phyloP scores from a whole-genome alignment of 2,888 invertebrate genomes.

The Epiperipatus broadwayi region DNA sequence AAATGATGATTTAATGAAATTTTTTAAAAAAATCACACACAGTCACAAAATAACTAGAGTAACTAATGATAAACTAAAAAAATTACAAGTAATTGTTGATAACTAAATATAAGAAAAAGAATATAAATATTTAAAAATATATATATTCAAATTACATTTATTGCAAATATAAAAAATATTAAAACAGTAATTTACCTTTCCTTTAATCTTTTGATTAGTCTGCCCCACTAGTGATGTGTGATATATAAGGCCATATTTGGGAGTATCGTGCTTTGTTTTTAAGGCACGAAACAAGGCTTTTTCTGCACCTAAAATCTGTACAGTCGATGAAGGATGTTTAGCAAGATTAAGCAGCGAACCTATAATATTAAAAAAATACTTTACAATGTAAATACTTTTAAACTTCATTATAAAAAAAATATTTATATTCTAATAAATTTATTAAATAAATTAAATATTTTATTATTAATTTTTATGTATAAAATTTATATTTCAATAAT shows the following conservation, averaged over 20 bases:
- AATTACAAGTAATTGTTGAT: not conserved
- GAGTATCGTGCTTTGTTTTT: slow-evolving; percentile 92
- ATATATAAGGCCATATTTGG: slow-evolving; percentile 95
- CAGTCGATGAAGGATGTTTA: slow-evolving; percentile 91
- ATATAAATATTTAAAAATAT: no score
- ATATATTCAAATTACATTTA: no score
- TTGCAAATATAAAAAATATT: no score
- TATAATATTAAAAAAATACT: slow-evolving; percentile 21
- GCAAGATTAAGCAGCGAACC: slow-evolving; percentile 79
- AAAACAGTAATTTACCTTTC: slow-evolving; percentile 41
- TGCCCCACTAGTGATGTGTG: slow-evolving; percentile 84
- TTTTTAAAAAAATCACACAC: not conserved
- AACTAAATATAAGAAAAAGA: no score
- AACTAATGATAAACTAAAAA: slow-evolving; percentile 6
- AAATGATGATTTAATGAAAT: no score
- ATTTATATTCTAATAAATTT: slow-evolving; percentile 17
- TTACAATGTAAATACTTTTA: not conserved
- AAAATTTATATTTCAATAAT: no score
- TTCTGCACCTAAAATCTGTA: slow-evolving; percentile 95
- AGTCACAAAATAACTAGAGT: not conserved
- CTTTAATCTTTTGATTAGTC: slow-evolving; percentile 71
- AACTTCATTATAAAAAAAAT: not conserved
- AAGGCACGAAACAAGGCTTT: slow-evolving; percentile 91
- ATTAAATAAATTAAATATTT: no score
- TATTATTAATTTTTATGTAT: no score